These are phyloP conservation scores for Florisuga fusca DNA, from an alignment of 2,797 vertebrate genomes.

Conservation along the genomic window DNA sequence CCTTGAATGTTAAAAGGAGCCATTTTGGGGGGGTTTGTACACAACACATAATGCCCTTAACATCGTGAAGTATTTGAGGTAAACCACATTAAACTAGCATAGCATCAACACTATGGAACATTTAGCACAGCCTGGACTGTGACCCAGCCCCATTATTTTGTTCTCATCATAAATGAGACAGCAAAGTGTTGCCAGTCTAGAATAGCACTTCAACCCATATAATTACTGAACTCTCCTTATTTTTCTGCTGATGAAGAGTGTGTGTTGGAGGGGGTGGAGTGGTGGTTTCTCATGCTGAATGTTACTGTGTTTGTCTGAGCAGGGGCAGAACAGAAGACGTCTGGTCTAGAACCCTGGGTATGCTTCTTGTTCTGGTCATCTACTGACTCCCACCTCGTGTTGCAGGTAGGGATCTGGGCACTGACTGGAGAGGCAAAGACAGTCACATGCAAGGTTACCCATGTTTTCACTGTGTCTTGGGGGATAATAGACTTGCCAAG, in stretches of 20 bases:
- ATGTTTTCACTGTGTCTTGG: not conserved
- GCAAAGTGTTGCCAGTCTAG: slow-evolving; percentile 10
- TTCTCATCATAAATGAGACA: not conserved
- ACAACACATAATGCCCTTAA: not conserved
- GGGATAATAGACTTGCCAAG: not conserved
- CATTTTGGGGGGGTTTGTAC: not conserved
- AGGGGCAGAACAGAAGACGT: not conserved
- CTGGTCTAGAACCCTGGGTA: not conserved
- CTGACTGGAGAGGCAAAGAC: not conserved
- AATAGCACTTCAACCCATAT: slow-evolving; percentile 11
- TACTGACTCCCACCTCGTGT: not conserved
- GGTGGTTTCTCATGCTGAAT: not conserved
- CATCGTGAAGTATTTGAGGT: not conserved
- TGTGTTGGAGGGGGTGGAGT: not conserved
- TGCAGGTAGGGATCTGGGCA: not conserved
- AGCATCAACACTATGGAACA: slow-evolving; percentile 27
- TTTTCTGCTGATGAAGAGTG: not conserved
- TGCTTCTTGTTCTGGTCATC: not conserved
- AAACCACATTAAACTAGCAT: slow-evolving; percentile 53
- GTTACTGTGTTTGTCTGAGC: not conserved
- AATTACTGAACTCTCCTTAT: not conserved
- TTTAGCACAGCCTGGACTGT: not conserved
- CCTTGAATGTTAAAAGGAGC: slow-evolving; percentile 1
- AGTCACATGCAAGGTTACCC: not conserved
- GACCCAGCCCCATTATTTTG: slow-evolving; percentile 14